phyloP scores from a whole-genome alignment of 2,888 invertebrate species.

The Heliconius erato region DNA sequence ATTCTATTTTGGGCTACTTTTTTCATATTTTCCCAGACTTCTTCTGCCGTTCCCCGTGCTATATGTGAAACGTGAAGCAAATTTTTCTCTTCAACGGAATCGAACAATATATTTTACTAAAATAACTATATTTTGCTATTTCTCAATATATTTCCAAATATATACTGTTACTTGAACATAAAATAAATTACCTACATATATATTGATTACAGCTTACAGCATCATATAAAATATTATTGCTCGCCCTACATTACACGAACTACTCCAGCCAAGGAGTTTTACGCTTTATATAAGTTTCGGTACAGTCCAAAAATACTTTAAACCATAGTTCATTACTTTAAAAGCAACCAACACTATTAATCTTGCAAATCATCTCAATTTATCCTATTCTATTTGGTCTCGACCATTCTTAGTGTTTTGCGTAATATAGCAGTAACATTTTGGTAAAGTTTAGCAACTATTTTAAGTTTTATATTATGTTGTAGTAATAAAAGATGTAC shows the following conservation, averaged over 20 bases:
- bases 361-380: conserved; percentile 24
- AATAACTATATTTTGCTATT: background rate
- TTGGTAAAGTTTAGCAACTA: background rate
- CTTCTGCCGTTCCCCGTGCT: too few relatives aligned
- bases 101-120: background rate
- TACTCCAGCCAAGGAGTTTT: background rate
- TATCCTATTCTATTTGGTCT: background rate
- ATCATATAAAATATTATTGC: background rate
- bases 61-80: too few relatives aligned
- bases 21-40: too few relatives aligned
- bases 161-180: background rate
- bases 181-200: conserved; percentile 1
- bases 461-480: background rate
- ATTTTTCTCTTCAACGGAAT: background rate
- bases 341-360: background rate
- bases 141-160: background rate
- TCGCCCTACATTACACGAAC: background rate
- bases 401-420: background rate
- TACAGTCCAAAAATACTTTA: conserved; percentile 7
- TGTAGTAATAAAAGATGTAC: background rate
- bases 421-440: background rate
- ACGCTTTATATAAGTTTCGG: background rate
- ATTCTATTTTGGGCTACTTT: too few relatives aligned
- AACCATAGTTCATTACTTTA: background rate
- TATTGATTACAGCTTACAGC: conserved; percentile 23